phyloP scores from a whole-genome alignment of 2,797 vertebrate genomes.

The Phaenicophaeus curvirostris region DNA sequence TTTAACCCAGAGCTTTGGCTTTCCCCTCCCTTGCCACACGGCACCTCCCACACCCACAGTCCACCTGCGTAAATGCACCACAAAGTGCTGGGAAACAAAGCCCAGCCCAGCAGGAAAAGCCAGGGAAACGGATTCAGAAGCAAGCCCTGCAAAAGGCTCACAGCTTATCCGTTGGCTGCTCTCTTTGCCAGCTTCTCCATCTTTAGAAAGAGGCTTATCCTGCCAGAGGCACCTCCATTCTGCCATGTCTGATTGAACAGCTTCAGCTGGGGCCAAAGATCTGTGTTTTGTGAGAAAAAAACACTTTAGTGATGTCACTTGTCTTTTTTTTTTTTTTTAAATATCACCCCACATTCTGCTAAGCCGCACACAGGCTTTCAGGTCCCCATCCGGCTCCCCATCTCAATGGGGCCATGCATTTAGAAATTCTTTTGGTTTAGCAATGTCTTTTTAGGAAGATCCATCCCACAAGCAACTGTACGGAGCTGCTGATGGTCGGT shows the following conservation, averaged over 20 bases:
- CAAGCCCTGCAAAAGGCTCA: background rate
- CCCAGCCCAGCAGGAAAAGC: background rate
- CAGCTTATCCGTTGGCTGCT: rapidly evolving
- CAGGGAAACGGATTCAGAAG: rapidly evolving
- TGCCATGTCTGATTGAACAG: background rate
- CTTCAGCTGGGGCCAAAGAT: background rate
- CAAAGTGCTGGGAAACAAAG: rapidly evolving
- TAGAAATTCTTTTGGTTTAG: background rate
- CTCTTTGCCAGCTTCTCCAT: background rate
- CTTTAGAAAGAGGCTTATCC: background rate
- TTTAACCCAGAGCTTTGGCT: background rate
- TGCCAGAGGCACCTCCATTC: background rate
- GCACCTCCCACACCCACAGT: background rate
- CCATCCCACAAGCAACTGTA: background rate
- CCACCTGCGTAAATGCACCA: rapidly evolving
- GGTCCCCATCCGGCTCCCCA: background rate
- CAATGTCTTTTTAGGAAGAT: background rate
- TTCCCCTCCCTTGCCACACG: rapidly evolving
- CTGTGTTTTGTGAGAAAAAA: background rate
- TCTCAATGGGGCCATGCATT: rapidly evolving
- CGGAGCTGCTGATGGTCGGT: background rate
- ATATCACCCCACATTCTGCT: background rate
- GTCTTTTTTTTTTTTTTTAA: background rate
- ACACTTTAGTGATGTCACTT: background rate
- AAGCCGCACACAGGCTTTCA: background rate